These are phyloP conservation scores for Epinephelus moara DNA, from an alignment of 2,113 vertebrate genomes.

Conservation along the genomic window DNA sequence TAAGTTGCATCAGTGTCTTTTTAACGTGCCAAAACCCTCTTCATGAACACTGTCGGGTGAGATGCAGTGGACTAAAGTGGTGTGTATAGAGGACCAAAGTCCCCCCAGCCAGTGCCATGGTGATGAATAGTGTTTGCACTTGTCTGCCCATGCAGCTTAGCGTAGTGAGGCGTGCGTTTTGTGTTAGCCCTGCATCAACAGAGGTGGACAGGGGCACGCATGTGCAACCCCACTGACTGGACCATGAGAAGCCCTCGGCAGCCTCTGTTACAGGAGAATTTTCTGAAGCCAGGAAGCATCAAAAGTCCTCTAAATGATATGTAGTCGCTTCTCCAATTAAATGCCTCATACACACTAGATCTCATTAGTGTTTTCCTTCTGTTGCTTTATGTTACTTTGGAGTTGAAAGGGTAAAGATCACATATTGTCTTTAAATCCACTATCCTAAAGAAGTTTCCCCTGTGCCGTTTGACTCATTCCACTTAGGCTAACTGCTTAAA, in stretches of 20 bases:
- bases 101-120: slow-evolving; percentile 49
- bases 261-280: not conserved
- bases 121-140: slow-evolving; percentile 75
- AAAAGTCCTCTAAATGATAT: not conserved
- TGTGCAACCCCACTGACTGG: slow-evolving; percentile 6
- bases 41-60: slow-evolving; percentile 28
- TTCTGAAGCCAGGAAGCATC: not conserved
- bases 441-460: slow-evolving; percentile 12
- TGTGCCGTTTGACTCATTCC: slow-evolving; percentile 31
- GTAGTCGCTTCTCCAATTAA: not conserved
- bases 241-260: slow-evolving; percentile 10
- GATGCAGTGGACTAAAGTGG: slow-evolving; percentile 50
- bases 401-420: not conserved
- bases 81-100: slow-evolving; percentile 57
- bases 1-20: slow-evolving; percentile 32
- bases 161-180: slow-evolving; percentile 63
- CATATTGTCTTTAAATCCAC: not conserved
- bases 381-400: not conserved
- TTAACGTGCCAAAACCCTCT: slow-evolving; percentile 45
- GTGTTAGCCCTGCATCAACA: slow-evolving; percentile 59
- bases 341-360: not conserved
- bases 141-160: slow-evolving; percentile 55
- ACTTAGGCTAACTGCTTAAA: slow-evolving; percentile 2
- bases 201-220: not conserved
- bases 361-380: not conserved